A percentile compares a stretch with the other conserved stretches of the same genome.
phyloP scores from a whole-genome alignment of 2,797 vertebrate genomes.

The Phylloscopus collybita region DNA sequence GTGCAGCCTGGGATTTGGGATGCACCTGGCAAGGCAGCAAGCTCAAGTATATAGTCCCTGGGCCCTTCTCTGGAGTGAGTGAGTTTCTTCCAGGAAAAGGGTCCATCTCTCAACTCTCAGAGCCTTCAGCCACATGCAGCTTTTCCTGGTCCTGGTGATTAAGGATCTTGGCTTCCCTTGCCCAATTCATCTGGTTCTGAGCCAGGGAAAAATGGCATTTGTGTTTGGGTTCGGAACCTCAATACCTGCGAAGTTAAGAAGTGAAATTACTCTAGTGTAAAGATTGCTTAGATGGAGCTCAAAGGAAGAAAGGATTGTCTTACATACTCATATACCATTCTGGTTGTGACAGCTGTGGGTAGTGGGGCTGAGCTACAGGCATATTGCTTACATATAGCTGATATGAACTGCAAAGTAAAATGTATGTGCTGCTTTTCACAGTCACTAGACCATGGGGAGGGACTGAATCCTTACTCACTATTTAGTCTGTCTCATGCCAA shows the following conservation, averaged over 20 bases:
- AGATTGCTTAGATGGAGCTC: not conserved
- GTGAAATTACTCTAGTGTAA: not conserved
- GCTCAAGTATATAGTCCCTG: not conserved
- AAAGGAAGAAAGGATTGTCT: not conserved
- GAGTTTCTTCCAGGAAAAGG: not conserved
- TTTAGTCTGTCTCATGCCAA: not conserved
- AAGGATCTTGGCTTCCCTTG: not conserved
- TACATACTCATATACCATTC: not conserved
- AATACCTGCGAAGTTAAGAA: not conserved
- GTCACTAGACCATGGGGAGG: not conserved
- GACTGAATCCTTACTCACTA: not conserved
- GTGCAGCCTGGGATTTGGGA: not conserved
- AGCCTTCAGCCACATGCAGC: not conserved
- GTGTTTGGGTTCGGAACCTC: not conserved
- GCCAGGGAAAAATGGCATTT: not conserved
- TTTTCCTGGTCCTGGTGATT: not conserved
- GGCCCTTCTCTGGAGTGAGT: accelerated
- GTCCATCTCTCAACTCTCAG: not conserved
- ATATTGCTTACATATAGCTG: not conserved
- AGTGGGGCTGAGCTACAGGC: not conserved
- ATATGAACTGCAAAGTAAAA: not conserved
- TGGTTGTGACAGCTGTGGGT: not conserved
- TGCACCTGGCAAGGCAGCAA: not conserved
- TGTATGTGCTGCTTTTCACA: not conserved
- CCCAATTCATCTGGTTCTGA: not conserved